These are phyloP conservation scores for Nycticorax nycticorax DNA, from an alignment of 2,113 vertebrate species.

Conservation along the genomic window DNA sequence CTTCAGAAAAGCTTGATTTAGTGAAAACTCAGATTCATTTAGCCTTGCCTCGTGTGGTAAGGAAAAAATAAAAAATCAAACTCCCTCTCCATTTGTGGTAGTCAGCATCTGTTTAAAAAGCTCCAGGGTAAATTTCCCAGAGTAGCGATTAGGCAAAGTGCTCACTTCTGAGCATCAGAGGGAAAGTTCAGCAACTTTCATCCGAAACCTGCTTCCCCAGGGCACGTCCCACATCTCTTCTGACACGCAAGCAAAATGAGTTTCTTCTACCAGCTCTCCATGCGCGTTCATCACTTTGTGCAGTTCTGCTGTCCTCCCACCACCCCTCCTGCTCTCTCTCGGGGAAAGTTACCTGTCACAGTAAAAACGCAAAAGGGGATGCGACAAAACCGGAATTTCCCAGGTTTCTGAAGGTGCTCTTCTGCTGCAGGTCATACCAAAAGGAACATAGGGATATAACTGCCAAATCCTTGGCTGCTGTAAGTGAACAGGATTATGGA, in stretches of 20 bases:
- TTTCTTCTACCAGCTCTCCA: background rate
- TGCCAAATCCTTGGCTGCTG: background rate
- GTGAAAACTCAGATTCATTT: background rate
- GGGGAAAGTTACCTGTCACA: background rate
- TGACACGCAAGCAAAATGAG: background rate
- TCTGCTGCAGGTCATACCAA: background rate
- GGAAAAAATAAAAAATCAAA: background rate
- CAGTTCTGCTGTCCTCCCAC: background rate
- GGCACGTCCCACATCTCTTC: background rate
- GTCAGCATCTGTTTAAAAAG: background rate
- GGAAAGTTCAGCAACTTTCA: constrained; percentile 7
- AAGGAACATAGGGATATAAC: background rate
- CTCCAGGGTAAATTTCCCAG: background rate
- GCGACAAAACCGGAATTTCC: background rate
- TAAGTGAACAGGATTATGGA: background rate
- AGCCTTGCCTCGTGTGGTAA: background rate
- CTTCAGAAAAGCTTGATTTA: background rate
- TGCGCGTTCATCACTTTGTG: background rate
- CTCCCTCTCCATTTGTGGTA: background rate
- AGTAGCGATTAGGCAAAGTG: background rate
- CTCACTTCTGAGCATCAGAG: background rate
- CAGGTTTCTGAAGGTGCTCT: background rate
- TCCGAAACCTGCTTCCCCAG: background rate
- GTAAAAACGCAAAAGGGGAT: background rate
- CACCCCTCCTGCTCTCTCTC: background rate